Evolutionary conservation across 2,888 invertebrate species (phyloP), one percentile per base, ranked within the genome.

Genomic region (Scaptomyza flava): DNA sequence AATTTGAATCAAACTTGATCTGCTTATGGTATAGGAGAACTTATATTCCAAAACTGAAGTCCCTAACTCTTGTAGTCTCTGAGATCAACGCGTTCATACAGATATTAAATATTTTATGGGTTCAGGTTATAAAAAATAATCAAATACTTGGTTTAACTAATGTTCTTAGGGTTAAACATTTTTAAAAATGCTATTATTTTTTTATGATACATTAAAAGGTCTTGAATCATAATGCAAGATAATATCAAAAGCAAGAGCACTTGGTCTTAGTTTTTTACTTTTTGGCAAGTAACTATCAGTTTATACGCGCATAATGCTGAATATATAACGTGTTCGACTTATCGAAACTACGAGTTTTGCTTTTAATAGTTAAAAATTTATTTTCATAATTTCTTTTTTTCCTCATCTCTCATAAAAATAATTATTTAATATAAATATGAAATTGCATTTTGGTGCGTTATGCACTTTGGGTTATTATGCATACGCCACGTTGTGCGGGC

Each of bases 401-500:
- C 12, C 5, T 17, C 3, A 20, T 33, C 8, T 33, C 8, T 33
- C 2, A 9, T 9, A 31, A 51, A 38, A 51, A 46, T 42, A 52
- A 69, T 56, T 71, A 64, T 71, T 63, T 71, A 34, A 48, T 73
- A 61, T 45, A 9, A 17, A 45, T 33, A 41, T n/a, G 23, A 56
- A 60, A 54, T 53, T 52, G 36, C 12, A 20, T 47, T 34, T 34
- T 30, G 23, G 50, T 51, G 33, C 42, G n/a, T 17, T 50, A 33
- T 48, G 27, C 51, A 42, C 57, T 71, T 68, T 53, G 56, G 47
- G 34, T 70, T 58, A 86, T 87, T 70, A 83, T 77, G 83, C 71
- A 84, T 84, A 87, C 89, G 89, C 80, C 64, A 46, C 43, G 64
- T 85, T 46, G 69, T 46, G 43, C 27, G 36, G 27, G 31, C 51